Percentiles rank a stretch among this genome's conserved stretches.
These are phyloP conservation scores for Numida meleagris DNA, from an alignment of 2,113 vertebrate genomes.

Conservation along the genomic window DNA sequence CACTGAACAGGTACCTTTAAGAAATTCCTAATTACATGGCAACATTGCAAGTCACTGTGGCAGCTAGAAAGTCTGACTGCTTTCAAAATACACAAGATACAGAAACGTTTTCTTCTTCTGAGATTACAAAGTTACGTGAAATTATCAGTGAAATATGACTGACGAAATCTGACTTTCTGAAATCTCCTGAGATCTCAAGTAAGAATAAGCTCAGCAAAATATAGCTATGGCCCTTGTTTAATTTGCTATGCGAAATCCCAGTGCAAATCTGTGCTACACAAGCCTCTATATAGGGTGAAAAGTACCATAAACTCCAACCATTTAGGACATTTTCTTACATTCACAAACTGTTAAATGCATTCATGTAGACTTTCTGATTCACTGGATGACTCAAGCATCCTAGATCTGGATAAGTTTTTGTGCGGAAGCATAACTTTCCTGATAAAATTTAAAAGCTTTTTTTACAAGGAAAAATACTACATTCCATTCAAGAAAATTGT, in stretches of 20 bases:
- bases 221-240: neutral
- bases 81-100: neutral
- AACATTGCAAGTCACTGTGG: neutral
- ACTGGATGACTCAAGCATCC: neutral
- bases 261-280: neutral
- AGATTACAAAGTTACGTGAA: neutral
- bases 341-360: neutral
- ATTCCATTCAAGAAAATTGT: neutral
- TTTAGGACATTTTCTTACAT: neutral
- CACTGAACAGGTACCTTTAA: neutral
- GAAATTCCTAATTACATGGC: neutral
- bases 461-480: neutral
- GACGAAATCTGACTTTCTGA: neutral
- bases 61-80: neutral
- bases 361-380: fast-evolving
- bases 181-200: neutral
- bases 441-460: neutral
- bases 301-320: neutral
- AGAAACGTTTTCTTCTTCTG: neutral
- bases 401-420: neutral
- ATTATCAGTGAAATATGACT: neutral
- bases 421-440: neutral
- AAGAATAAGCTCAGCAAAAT: neutral
- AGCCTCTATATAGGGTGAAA: neutral
- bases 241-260: neutral